Evolutionary conservation across 1,140 invertebrate species (phyloP).

Genomic region (Drosophila punjabiensis): DNA sequence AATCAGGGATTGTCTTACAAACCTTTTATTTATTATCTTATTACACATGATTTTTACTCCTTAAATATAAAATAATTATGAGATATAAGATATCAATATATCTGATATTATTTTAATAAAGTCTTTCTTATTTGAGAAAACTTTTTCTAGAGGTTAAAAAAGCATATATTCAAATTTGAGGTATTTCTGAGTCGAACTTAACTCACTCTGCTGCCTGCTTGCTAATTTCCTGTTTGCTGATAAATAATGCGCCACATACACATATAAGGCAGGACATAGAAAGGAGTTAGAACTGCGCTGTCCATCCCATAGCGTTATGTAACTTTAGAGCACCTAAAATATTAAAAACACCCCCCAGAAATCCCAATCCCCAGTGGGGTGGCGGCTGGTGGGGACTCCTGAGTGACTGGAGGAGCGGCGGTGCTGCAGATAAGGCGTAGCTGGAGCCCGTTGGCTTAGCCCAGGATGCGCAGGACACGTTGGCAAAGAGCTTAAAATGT

Average conservation of each 20-base stretch:
- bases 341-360: slow-evolving; percentile 73
- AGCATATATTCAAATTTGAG: background rate
- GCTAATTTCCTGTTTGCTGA: slow-evolving; percentile 82
- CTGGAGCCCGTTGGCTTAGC: slow-evolving; percentile 52
- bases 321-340: slow-evolving; percentile 82
- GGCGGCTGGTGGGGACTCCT: background rate
- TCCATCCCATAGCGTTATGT: slow-evolving; percentile 61
- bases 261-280: slow-evolving; percentile 16
- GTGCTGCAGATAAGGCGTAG: slow-evolving; percentile 69
- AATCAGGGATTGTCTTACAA: too few relatives aligned
- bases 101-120: background rate
- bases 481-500: slow-evolving; percentile 83
- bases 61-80: background rate
- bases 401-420: slow-evolving; percentile 57
- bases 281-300: slow-evolving; percentile 37
- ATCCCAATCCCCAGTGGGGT: slow-evolving; percentile 26
- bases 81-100: background rate
- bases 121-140: background rate
- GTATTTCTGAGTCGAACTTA: slow-evolving; percentile 7
- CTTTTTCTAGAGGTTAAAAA: background rate
- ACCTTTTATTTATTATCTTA: too few relatives aligned
- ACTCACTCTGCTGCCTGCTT: slow-evolving; percentile 14
- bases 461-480: slow-evolving; percentile 75
- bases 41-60: background rate
- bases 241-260: slow-evolving; percentile 68